These are phyloP conservation scores for Odontomyia ornata DNA, from an alignment of 2,888 invertebrate genomes.

Conservation along the genomic window DNA sequence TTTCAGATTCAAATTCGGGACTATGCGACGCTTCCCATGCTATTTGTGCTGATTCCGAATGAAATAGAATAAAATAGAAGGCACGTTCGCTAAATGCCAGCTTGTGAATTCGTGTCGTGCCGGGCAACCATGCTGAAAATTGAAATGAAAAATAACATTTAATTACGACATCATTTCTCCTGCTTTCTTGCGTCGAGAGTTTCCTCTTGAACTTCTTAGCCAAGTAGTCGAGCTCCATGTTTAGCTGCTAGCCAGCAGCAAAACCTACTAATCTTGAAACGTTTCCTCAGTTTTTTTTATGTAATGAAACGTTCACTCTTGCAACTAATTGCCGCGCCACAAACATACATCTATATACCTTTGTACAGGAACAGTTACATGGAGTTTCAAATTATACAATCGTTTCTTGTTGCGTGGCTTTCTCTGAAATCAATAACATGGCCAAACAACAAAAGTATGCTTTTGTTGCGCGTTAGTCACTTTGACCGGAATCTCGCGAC, in stretches of 20 bases:
- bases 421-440: slow-evolving; percentile 6
- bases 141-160: too few species aligned
- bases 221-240: too few species aligned
- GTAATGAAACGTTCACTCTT: neutral
- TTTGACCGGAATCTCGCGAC: neutral
- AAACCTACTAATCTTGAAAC: neutral
- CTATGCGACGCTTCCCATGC: too few species aligned
- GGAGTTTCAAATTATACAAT: neutral
- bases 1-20: too few species aligned
- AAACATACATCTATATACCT: neutral
- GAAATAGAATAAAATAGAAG: too few species aligned
- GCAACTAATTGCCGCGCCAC: neutral
- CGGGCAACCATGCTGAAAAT: too few species aligned
- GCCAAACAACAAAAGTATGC: neutral
- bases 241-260: neutral
- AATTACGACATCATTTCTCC: too few species aligned
- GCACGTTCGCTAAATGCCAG: too few species aligned
- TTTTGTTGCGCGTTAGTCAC: neutral
- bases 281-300: neutral
- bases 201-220: too few species aligned
- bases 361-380: neutral
- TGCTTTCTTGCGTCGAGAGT: too few species aligned
- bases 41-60: too few species aligned
- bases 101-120: too few species aligned
- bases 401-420: neutral